Conservation (phyloP, 2,113 vertebrate species). For the Platycercus adscitus region DNA sequence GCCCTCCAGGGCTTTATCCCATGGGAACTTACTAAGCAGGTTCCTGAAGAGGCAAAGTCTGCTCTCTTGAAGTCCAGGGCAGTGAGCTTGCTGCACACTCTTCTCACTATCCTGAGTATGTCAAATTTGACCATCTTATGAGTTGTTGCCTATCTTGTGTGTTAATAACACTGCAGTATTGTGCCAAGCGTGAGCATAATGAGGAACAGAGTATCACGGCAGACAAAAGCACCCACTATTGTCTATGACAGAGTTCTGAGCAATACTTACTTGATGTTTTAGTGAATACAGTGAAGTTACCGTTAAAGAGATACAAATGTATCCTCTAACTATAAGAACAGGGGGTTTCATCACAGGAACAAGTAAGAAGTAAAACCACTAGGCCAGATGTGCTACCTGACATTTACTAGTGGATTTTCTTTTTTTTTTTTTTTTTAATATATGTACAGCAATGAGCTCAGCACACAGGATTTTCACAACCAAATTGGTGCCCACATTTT, state of each 20-base stretch:
- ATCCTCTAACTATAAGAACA: not conserved
- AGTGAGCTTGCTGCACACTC: too few species aligned
- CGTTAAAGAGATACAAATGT: not conserved
- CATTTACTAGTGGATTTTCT: not conserved
- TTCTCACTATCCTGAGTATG: too few species aligned
- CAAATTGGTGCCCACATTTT: not conserved
- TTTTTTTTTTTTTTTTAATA: too few species aligned
- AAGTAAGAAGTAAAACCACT: not conserved
- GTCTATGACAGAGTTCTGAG: not conserved
- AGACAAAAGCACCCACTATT: not conserved
- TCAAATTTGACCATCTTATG: too few species aligned
- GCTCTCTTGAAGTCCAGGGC: too few species aligned
- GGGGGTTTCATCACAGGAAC: not conserved
- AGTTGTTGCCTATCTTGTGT: not conserved
- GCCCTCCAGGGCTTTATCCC: too few species aligned
- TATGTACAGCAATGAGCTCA: not conserved
- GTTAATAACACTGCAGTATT: not conserved
- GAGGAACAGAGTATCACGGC: not conserved
- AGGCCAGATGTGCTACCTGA: not conserved
- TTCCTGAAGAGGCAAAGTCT: too few species aligned
- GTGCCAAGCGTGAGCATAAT: not conserved
- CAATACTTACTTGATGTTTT: not conserved
- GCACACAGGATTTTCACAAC: not conserved
- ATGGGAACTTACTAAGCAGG: too few species aligned
- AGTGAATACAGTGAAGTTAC: not conserved